phyloP scores from a whole-genome alignment of 2,888 invertebrate species.

The Trilocha varians region DNA sequence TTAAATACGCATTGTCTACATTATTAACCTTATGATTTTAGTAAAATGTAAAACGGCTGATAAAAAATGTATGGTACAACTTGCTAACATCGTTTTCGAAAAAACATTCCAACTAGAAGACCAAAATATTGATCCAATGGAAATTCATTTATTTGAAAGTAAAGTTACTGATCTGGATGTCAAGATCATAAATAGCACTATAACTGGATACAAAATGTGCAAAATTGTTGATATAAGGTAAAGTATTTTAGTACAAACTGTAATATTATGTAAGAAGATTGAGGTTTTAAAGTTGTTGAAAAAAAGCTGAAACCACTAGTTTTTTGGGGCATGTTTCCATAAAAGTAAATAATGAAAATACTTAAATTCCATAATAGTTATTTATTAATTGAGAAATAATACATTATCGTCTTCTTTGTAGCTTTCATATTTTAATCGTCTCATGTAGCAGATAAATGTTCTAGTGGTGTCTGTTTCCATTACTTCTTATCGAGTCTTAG shows the following conservation, averaged over 20 bases:
- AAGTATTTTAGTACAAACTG: too few species aligned
- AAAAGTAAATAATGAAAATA: too few species aligned
- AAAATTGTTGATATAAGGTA: constrained; percentile 23
- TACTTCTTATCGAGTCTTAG: too few species aligned
- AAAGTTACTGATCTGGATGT: constrained; percentile 21
- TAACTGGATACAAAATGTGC: constrained; percentile 27
- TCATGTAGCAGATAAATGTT: too few species aligned
- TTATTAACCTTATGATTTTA: too few species aligned
- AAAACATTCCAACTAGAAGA: constrained; percentile 20
- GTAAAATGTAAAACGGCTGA: constrained; percentile 23
- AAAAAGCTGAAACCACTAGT: too few species aligned
- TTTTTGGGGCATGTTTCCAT: too few species aligned
- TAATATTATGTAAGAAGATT: too few species aligned
- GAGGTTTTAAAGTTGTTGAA: too few species aligned
- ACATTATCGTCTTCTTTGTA: not conserved
- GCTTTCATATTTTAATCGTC: not conserved
- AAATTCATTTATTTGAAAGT: constrained; percentile 20
- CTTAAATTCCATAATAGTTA: too few species aligned
- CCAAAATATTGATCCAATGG: constrained; percentile 25
- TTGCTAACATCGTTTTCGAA: constrained; percentile 12
- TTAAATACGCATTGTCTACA: too few species aligned
- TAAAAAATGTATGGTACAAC: constrained; percentile 19
- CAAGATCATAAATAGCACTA: constrained; percentile 19
- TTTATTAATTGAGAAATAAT: not conserved
- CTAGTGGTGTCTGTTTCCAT: too few species aligned